Evolutionary conservation across 2,888 invertebrate species (phyloP), one percentile per base, ranked within the genome.

Genomic region (Tuberolachnus salignus): DNA sequence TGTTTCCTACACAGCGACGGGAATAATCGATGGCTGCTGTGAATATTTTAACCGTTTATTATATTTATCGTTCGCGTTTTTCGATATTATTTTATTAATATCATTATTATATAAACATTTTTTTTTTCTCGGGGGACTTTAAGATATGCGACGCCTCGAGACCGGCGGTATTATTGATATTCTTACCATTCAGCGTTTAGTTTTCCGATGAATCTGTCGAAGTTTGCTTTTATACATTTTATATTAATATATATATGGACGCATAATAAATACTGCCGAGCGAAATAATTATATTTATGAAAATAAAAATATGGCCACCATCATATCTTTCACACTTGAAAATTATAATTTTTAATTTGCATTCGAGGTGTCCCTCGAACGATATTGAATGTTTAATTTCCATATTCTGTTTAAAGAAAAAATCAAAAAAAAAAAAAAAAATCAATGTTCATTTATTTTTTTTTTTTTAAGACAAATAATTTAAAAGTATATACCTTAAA

Each of bases 271-370:
- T 26, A 46, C 26, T 9, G n/a, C 19, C 11, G 11, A 11, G 16
- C 57, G 57, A 57, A 46, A 57, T 71, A 8, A 59, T 46, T 71
- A 14, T 46, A 46, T 71, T 55, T 13, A 61, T 51, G 19, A 34
- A 51, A 61, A 61, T 61, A 11, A 51, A 11, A 34, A 34, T 3
- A 34, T 34, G 34, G 34, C 34, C 13, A 19, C 16, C 34, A 11
- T 13, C 51, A 51, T 63, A 61, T 61, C 61, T 61, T 21, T 49
- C 49, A 53, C 34, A 61, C 72, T 61, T 14, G 23, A 26, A 71
- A 46, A 71, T 46, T 57, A 23, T 59, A 71, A 71, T 71, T 46
- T 46, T 71, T 46, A 69, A 69, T 69, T 59, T 59, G 46, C 46
- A 71, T 71, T 71, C 21, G 19, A 46, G 21, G n/a, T 46, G 11